phyloP scores from a whole-genome alignment of 2,888 invertebrate genomes.

The Pollenia labialis region DNA sequence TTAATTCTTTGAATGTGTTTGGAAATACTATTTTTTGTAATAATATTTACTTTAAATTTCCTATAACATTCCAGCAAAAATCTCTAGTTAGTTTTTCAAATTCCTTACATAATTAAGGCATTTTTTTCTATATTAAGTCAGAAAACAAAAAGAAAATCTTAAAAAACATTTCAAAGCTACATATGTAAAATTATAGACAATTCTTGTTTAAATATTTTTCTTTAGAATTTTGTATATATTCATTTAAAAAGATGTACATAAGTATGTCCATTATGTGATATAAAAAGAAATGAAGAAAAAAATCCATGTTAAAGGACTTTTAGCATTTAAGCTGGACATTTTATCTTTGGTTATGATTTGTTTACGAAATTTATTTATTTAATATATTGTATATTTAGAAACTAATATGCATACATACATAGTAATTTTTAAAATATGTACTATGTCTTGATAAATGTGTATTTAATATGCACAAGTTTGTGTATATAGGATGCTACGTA shows the following conservation, averaged over 20 bases:
- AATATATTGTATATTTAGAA: background rate
- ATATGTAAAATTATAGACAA: constrained; percentile 36
- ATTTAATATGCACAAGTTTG: background rate
- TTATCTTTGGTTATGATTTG: constrained; percentile 66
- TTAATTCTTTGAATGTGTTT: constrained; percentile 14
- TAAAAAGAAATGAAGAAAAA: background rate
- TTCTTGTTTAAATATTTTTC: constrained; percentile 46
- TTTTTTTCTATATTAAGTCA: background rate
- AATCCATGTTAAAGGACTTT: constrained; percentile 48
- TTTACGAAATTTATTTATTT: constrained; percentile 62
- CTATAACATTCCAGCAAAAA: constrained; percentile 40
- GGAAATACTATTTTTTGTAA: background rate
- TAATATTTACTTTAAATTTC: constrained; percentile 52
- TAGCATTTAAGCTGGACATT: constrained; percentile 69
- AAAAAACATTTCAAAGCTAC: constrained; percentile 27
- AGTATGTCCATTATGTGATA: constrained; percentile 19
- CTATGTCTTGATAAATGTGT: background rate
- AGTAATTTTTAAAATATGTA: background rate
- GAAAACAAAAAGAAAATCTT: constrained; percentile 40
- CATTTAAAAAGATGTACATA: background rate
- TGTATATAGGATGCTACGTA: too few relatives aligned
- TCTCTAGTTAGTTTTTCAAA: constrained; percentile 57
- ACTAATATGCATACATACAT: background rate
- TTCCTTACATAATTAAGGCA: constrained; percentile 48
- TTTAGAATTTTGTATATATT: constrained; percentile 43